phyloP scores from a whole-genome alignment of 2,113 vertebrate genomes.

The Sebastes fasciatus region DNA sequence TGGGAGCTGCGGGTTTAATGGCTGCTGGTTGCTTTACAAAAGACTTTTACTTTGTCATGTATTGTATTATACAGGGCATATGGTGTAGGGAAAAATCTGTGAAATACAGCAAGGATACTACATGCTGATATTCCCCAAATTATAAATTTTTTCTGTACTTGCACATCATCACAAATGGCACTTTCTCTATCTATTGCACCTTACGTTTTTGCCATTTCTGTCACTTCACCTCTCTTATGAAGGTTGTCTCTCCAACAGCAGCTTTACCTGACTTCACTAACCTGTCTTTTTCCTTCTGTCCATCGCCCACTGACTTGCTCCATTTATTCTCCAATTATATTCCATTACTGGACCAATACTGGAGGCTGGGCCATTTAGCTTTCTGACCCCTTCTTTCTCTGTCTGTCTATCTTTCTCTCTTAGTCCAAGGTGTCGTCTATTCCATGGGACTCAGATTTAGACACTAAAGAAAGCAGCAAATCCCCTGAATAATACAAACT shows the following conservation, averaged over 20 bases:
- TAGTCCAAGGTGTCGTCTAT: not conserved
- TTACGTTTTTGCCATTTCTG: not conserved
- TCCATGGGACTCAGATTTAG: not conserved
- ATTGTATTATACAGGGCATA: not conserved
- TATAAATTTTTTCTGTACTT: not conserved
- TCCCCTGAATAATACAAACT: not conserved
- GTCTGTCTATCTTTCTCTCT: not conserved
- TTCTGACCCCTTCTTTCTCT: constrained; percentile 26
- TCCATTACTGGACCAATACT: constrained; percentile 40
- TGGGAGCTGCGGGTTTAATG: constrained; percentile 36
- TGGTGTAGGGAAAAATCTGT: not conserved
- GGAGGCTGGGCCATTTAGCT: constrained; percentile 35
- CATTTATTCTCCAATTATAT: constrained; percentile 63
- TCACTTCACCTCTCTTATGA: not conserved
- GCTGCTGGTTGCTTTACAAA: constrained; percentile 25
- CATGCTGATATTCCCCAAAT: not conserved
- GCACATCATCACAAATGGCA: not conserved
- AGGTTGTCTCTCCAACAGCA: constrained; percentile 3
- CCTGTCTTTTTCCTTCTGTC: not conserved
- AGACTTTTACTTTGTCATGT: constrained; percentile 7
- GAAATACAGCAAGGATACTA: not conserved
- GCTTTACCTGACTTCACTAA: not conserved
- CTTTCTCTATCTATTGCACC: not conserved
- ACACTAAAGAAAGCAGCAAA: not conserved
- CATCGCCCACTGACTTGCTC: constrained; percentile 34